Evolutionary conservation across 2,113 vertebrate genomes (phyloP).

Genomic region (Oncorhynchus kisutch): DNA sequence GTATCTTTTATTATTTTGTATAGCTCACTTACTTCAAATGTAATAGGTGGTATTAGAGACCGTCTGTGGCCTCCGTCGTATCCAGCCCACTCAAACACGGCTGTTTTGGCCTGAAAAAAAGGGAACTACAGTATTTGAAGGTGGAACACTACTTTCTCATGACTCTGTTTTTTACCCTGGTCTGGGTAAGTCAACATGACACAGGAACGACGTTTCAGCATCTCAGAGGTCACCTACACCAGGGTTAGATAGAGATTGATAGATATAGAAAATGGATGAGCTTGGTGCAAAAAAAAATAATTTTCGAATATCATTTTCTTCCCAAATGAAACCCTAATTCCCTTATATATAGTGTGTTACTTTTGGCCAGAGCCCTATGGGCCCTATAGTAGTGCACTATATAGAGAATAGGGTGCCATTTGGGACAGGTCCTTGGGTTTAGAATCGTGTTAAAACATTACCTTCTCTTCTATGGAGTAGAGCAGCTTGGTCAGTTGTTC

Average conservation of each 20-base stretch:
- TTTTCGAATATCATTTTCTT: not conserved
- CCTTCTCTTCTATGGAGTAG: constrained; percentile 95
- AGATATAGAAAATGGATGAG: no score
- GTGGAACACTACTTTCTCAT: not conserved
- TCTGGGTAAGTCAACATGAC: not conserved
- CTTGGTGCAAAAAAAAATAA: not conserved
- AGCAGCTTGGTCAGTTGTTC: constrained; percentile 87
- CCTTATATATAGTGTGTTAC: not conserved
- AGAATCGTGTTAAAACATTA: constrained; percentile 41
- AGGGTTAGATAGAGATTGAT: no score
- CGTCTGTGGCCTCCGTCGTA: constrained; percentile 82
- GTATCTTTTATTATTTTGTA: no score
- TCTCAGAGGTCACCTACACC: no score
- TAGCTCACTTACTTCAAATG: constrained; percentile 82
- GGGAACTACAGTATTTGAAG: not conserved
- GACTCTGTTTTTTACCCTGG: not conserved
- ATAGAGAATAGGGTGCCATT: not conserved
- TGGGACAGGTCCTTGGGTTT: not conserved
- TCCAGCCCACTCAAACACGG: constrained; percentile 80
- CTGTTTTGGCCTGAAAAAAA: constrained; percentile 82
- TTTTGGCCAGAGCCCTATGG: no score
- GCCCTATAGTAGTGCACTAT: not conserved
- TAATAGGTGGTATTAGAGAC: constrained; percentile 87
- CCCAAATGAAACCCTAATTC: not conserved
- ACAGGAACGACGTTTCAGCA: not conserved